A percentile compares a stretch with the other conserved stretches of the same genome.
These are phyloP conservation scores for Siphonodentalium dalli DNA, from an alignment of 2,888 invertebrate genomes.

Conservation along the genomic window DNA sequence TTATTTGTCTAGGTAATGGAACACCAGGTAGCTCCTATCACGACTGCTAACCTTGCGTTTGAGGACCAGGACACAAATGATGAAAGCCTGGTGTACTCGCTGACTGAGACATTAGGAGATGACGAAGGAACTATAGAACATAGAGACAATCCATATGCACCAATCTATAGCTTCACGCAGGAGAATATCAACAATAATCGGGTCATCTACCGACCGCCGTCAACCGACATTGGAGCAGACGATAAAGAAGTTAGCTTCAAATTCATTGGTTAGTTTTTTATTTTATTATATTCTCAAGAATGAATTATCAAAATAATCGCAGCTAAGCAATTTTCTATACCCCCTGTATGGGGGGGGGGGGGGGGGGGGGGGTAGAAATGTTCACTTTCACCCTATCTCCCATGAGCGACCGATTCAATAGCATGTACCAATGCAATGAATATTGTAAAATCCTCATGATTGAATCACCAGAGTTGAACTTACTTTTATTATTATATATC, in stretches of 20 bases:
- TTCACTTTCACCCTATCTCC: no score
- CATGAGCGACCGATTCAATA: background rate
- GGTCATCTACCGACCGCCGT: slow-evolving; percentile 56
- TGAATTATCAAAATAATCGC: no score
- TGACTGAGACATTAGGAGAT: slow-evolving; percentile 40
- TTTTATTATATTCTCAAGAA: no score
- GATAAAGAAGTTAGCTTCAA: slow-evolving; percentile 45
- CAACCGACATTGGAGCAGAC: slow-evolving; percentile 39
- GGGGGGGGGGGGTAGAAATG: no score
- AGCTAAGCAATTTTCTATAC: no score
- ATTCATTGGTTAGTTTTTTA: slow-evolving; percentile 44
- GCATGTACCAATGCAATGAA: background rate
- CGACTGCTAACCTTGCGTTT: slow-evolving; percentile 38
- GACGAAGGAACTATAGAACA: slow-evolving; percentile 53
- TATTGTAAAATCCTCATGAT: background rate
- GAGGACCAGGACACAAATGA: slow-evolving; percentile 36
- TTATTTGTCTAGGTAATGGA: slow-evolving; percentile 41
- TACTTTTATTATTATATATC: no score
- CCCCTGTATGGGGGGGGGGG: no score
- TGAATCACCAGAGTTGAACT: background rate
- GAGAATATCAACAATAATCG: slow-evolving; percentile 56
- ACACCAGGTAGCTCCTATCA: slow-evolving; percentile 48
- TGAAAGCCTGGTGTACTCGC: slow-evolving; percentile 39
- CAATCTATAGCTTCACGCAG: slow-evolving; percentile 51
- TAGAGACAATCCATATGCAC: slow-evolving; percentile 42